Base-by-base conservation (phyloP, 2,797 vertebrate genomes). In the Rhynchotus rufescens region DNA sequence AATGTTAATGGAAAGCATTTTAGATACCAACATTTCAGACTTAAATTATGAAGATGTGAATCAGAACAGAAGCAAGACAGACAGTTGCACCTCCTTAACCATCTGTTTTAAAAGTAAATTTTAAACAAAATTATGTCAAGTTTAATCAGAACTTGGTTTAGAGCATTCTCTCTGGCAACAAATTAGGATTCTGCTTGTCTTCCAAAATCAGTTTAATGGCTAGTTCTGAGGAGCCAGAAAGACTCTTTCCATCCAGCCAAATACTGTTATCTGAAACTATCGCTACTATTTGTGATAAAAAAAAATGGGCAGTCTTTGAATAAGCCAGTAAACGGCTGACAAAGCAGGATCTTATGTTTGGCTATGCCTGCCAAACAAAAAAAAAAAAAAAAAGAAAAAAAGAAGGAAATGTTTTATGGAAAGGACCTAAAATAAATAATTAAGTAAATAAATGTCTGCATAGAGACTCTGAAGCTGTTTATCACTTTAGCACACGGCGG, bases 31-130 rank as follows among this genome's bases (percentile, higher is more conserved):
- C 20, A 89, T 73, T 89, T 54, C 94, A 90, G 56, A 66, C 51
- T 85, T 84, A 40, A 34, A 59, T 80, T 89, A 76, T 25, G 80
- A 89, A 92, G 66, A 57, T 22, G 64, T 77, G 74, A 91, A 95
- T 91, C 91, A 90, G 83, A 93, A 61, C 28, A 91, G 72, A 93
- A 93, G 61, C 19, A 62, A 56, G 66, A 68, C 11, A 85, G 82
- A 85, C 73, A 90, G 80, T 79, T 89, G 25, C 4, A 3, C 67
- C 80, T 92, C 77, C 80, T 79, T 74, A 90, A 87, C 82, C 80
- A 96, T 94, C 92, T 96, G 88, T 45, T 92, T 85, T 74, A 82
- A 66, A 86, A 94, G 60, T 60, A 87, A 81, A 81, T 84, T 89
- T 92, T 81, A 87, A 93, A 85, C 60, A 92, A 84, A 94, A 89